These are phyloP conservation scores for Eutrigla gurnardus DNA, from an alignment of 2,797 vertebrate species.

Conservation along the genomic window DNA sequence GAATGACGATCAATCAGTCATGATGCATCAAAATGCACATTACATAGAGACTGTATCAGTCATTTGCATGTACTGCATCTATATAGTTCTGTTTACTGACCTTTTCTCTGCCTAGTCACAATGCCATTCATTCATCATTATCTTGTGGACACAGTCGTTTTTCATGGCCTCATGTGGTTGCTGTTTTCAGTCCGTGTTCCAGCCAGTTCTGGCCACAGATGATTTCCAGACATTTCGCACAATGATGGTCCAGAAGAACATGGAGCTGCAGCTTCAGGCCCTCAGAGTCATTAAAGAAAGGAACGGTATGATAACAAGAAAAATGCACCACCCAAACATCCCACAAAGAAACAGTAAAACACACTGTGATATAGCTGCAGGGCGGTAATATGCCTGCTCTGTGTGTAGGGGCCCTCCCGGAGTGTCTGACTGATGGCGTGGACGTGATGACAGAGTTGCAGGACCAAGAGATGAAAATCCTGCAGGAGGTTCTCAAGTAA, in stretches of 20 bases:
- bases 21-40: no score
- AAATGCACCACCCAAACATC: background rate
- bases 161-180: background rate
- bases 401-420: slow-evolving; percentile 90
- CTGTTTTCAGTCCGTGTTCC: slow-evolving; percentile 88
- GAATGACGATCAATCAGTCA: background rate
- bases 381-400: slow-evolving; percentile 17
- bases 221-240: slow-evolving; percentile 97
- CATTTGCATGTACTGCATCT: background rate
- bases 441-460: slow-evolving; percentile 94
- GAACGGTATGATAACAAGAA: slow-evolving; percentile 86
- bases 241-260: slow-evolving; percentile 98
- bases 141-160: background rate
- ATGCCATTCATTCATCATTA: background rate
- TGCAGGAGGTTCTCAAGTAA: slow-evolving; percentile 95
- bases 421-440: slow-evolving; percentile 93
- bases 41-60: background rate
- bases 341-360: background rate
- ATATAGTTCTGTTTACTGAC: background rate
- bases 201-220: slow-evolving; percentile 94
- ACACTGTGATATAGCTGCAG: background rate
- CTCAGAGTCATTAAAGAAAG: slow-evolving; percentile 95
- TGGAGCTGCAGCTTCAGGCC: slow-evolving; percentile 98
- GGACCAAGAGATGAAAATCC: slow-evolving; percentile 95
- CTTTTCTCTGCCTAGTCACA: background rate